Evolutionary conservation across 2,888 invertebrate genomes (phyloP), one percentile per base, ranked within the genome.

Genomic region (Escarpia spicata): DNA sequence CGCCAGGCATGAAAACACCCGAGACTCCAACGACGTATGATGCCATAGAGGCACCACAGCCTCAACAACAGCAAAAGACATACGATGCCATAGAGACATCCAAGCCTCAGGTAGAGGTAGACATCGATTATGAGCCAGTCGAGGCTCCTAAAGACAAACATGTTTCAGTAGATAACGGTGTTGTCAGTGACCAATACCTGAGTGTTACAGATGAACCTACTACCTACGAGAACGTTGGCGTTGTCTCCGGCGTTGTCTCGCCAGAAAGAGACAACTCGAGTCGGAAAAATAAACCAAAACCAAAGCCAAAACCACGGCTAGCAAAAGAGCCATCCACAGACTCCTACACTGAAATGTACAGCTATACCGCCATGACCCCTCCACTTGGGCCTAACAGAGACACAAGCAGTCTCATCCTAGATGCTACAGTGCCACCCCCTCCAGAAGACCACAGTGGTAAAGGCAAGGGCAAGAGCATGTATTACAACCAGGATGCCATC

Each of bases 401-500:
- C 75, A 75, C 75, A 26, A 26, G 26, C 75, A 75, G 75, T 26
- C 75, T 75, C 3, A 26, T 26, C 3, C 75, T 75, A 75, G 75
- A 75, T 26, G 26, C 26, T 26, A 75, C 75, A 26, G 75, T 75
- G 26, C 75, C 75, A n/a, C 75, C 75, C 19, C 75, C 75, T 75
- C 26, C 75, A 26, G 75, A 75, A 19, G 75, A 75, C 2, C 19
- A 75, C 6, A 75, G 19, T 0, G 26, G 26, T 75, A 75, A 75
- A 15, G 19, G 19, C 6, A 26, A 26, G 26, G 75, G n/a, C 75
- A 75, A 75, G 3, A 15, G 26, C n/a, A 6, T 26, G 19, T 75
- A 75, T n/a, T 75, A 75, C 75, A 75, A 75, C 75, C 75, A 75
- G 75, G 75, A 75, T 26, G 75, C 75, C 75, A 26, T 75, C 75